phyloP scores from a whole-genome alignment of 2,113 vertebrate species.

The Macrotus californicus region DNA sequence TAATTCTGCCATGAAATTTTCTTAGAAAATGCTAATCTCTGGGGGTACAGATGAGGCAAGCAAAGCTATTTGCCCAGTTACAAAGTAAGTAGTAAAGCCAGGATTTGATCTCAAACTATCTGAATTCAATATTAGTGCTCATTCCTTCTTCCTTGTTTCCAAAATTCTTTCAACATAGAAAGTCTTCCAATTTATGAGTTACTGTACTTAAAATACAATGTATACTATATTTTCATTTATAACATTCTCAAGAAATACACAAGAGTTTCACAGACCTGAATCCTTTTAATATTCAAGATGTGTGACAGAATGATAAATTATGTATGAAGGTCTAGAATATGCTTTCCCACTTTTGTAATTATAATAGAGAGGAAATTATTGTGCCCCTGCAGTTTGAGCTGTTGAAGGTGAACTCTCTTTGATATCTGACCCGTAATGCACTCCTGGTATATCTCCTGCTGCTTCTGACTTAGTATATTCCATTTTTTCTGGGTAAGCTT shows the following conservation, averaged over 20 bases:
- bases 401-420: background rate
- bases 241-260: background rate
- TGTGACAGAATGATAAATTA: background rate
- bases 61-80: background rate
- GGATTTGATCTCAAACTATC: background rate
- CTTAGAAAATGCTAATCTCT: conserved; percentile 7
- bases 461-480: background rate
- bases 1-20: background rate
- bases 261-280: background rate
- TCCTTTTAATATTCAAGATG: conserved; percentile 24
- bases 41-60: background rate
- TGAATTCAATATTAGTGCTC: background rate
- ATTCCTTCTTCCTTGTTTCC: background rate
- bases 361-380: background rate
- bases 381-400: background rate
- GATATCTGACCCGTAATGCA: background rate
- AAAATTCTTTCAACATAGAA: background rate
- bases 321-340: background rate
- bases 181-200: background rate
- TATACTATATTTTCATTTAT: background rate
- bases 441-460: background rate
- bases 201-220: background rate
- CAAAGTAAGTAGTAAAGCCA: background rate
- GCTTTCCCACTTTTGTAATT: conserved; percentile 29
- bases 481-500: conserved; percentile 12